phyloP scores from a whole-genome alignment of 2,888 invertebrate genomes.

The Teleogryllus oceanicus region DNA sequence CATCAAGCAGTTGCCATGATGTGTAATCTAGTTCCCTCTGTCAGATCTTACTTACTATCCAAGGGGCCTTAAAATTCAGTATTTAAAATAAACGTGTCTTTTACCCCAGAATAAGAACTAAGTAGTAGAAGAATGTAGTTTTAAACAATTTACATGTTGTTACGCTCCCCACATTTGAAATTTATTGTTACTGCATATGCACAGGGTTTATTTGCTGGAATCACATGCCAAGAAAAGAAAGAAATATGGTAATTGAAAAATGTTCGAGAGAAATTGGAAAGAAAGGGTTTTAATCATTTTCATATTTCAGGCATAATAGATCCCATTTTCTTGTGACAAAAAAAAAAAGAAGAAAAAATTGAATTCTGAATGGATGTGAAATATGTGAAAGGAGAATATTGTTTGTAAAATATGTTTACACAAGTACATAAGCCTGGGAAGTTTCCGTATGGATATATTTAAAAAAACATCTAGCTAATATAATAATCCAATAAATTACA shows the following conservation, averaged over 20 bases:
- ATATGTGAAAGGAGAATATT: too few species aligned
- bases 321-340: too few species aligned
- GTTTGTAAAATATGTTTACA: too few species aligned
- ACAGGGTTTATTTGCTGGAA: not conserved
- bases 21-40: not conserved
- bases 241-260: not conserved
- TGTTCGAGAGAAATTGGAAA: not conserved
- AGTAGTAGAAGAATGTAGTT: not conserved
- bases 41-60: slow-evolving; percentile 21
- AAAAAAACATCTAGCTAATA: too few species aligned
- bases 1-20: not conserved
- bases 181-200: not conserved
- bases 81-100: not conserved
- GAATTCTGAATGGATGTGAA: too few species aligned
- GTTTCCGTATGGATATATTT: too few species aligned
- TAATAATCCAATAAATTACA: too few species aligned
- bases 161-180: not conserved
- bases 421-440: too few species aligned
- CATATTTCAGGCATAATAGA: not conserved
- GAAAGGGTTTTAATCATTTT: not conserved
- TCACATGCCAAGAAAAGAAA: not conserved
- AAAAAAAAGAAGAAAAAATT: too few species aligned
- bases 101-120: not conserved
- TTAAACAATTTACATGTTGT: not conserved
- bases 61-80: slow-evolving; percentile 28